phyloP scores from a whole-genome alignment of 2,113 vertebrate genomes.

The Lota lota region DNA sequence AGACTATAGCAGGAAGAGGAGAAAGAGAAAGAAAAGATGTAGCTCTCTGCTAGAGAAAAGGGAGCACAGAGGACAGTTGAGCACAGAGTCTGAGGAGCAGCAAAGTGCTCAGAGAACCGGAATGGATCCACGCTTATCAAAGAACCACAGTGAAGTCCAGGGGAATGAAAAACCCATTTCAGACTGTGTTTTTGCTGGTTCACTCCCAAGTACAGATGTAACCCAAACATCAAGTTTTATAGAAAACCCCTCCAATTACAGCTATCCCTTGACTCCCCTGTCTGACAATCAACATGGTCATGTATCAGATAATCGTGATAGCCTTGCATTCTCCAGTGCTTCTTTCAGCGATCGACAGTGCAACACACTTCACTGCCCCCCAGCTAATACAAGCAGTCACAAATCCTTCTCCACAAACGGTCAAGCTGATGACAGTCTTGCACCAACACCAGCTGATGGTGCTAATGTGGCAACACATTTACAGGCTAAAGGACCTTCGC shows the following conservation, averaged over 20 bases:
- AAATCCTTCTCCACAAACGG: not conserved
- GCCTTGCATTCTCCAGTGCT: not conserved
- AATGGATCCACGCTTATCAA: slow-evolving; percentile 2
- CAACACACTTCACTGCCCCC: slow-evolving; percentile 5
- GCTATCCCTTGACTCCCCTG: not conserved
- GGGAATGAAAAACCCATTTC: slow-evolving; percentile 26
- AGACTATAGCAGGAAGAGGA: slow-evolving; percentile 57
- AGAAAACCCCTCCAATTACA: slow-evolving; percentile 13
- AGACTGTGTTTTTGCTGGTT: not conserved
- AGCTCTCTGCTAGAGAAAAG: slow-evolving; percentile 43
- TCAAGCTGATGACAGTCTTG: slow-evolving; percentile 11
- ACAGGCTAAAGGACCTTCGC: slow-evolving; percentile 11
- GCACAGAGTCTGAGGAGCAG: slow-evolving; percentile 61
- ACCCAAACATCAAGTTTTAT: slow-evolving; percentile 1
- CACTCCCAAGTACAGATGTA: slow-evolving; percentile 8
- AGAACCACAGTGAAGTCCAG: slow-evolving; percentile 10
- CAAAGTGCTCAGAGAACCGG: slow-evolving; percentile 15
- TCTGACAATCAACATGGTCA: slow-evolving; percentile 11
- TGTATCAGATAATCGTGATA: slow-evolving; percentile 8
- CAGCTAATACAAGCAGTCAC: slow-evolving; percentile 3
- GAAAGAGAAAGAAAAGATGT: slow-evolving; percentile 63
- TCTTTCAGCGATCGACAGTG: slow-evolving; percentile 2
- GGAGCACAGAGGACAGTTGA: slow-evolving; percentile 17
- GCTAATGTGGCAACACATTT: slow-evolving; percentile 22
- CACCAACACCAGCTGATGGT: not conserved